Conservation (phyloP, 1,140 invertebrate species). For the Drosophila athabasca region DNA sequence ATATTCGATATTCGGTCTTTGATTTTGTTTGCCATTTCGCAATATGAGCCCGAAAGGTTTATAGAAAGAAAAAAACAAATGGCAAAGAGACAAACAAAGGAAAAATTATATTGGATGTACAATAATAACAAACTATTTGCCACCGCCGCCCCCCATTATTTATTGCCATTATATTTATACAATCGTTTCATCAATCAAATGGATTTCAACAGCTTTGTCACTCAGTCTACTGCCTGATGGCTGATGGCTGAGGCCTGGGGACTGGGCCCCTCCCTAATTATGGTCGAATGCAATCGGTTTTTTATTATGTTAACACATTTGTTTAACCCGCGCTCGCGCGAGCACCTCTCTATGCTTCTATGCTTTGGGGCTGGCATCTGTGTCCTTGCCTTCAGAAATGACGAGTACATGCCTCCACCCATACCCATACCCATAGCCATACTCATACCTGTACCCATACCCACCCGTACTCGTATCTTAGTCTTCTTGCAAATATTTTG, state of each 20-base stretch:
- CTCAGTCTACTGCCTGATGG: constrained; percentile 5
- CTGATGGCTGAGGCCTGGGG: background rate
- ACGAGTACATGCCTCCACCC: too few relatives aligned
- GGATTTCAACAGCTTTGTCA: constrained; percentile 65
- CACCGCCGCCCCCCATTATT: constrained; percentile 36
- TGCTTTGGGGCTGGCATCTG: background rate
- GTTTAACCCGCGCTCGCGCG: constrained; percentile 20
- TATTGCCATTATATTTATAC: constrained; percentile 70
- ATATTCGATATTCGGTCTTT: background rate
- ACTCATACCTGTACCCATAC: too few relatives aligned
- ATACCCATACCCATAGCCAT: too few relatives aligned
- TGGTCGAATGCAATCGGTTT: constrained; percentile 55
- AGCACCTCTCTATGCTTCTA: too few relatives aligned
- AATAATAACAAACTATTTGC: constrained; percentile 15
- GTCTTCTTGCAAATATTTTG: constrained; percentile 46
- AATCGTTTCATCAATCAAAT: constrained; percentile 75
- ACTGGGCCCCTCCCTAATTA: constrained; percentile 23
- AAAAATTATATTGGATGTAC: background rate
- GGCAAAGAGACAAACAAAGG: constrained; percentile 11
- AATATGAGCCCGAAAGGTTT: constrained; percentile 19
- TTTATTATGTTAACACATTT: constrained; percentile 44
- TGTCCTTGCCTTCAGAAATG: constrained; percentile 41
- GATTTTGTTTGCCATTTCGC: constrained; percentile 19
- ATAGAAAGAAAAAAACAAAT: background rate
- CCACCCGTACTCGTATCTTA: constrained; percentile 22